Base-by-base conservation (phyloP, 2,797 vertebrate genomes). In the Lophotriccus pileatus region DNA sequence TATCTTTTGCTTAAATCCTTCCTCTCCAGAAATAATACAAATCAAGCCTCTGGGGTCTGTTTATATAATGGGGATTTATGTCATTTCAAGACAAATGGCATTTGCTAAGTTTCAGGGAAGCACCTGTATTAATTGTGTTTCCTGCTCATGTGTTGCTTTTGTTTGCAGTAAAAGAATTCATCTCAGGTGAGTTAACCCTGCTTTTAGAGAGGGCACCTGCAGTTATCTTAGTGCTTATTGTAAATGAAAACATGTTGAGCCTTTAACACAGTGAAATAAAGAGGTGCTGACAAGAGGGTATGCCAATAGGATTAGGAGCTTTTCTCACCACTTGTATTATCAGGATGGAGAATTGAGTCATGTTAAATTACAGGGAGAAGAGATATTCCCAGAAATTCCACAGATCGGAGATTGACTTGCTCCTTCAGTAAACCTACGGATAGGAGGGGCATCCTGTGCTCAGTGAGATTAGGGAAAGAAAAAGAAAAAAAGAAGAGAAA, bases 181-280 rank as follows among this genome's bases (percentile, higher is more conserved):
- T 97, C 97, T 98, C 98, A 98, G 98, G 97, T 98, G 98, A 98
- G 98, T 98, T 98, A 98, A 98, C 98, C 98, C 98, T 95, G 97
- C 97, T 96, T 98, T 98, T 97, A 97, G 95, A 96, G 97, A 97
- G 98, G 98, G 98, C 98, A 98, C 97, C 98, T 98, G 98, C 97
- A 97, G 97, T 98, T 97, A 97, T 98, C 98, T 97, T 92, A 92
- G 95, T 95, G 92, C 88, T 96, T 97, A 97, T 98, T 97, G 97
- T 98, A 98, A 98, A 98, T 98, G 98, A 98, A 98, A 98, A 98
- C 98, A 98, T 94, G 96, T 98, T 98, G 98, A 98, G 98, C 97
- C 98, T 97, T 97, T 98, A 98, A 98, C 97, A 97, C 96, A 97
- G 96, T 90, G 93, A 96, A 98, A 98, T 98, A 98, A 98, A 98